A percentile compares a stretch with the other conserved stretches of the same genome.
Evolutionary conservation across 1,140 invertebrate species (phyloP).

Genomic region (Marisa cornuarietis): DNA sequence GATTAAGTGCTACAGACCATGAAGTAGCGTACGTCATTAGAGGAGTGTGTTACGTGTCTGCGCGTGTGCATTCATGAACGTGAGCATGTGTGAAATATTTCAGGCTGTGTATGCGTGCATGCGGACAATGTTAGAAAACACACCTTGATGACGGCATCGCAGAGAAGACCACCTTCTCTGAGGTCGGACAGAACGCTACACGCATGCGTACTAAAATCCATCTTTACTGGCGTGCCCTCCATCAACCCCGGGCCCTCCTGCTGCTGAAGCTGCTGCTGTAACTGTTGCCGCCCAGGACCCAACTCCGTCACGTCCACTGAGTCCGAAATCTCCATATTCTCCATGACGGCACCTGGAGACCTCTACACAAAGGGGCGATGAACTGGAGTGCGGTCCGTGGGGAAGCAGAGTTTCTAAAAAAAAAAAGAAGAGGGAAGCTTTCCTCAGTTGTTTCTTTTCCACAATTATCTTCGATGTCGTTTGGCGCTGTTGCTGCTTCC

Average conservation of each 20-base stretch:
- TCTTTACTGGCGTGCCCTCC: constrained; percentile 25
- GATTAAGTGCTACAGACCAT: too few relatives aligned
- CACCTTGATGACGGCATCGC: constrained; percentile 83
- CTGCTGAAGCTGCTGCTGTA: constrained; percentile 6
- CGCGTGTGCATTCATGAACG: not conserved
- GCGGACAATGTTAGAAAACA: constrained; percentile 68
- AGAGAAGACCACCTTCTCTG: constrained; percentile 78
- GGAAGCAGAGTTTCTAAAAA: not conserved
- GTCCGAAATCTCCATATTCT: constrained; percentile 9
- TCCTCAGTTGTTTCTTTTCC: not conserved
- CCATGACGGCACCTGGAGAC: not conserved
- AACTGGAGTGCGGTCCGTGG: not conserved
- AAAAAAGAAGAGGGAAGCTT: not conserved
- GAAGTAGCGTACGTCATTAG: not conserved
- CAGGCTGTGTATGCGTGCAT: not conserved
- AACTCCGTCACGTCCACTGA: constrained; percentile 8
- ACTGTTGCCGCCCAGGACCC: not conserved
- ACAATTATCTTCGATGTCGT: too few relatives aligned
- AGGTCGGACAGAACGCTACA: constrained; percentile 43
- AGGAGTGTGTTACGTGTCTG: not conserved
- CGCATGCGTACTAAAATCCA: constrained; percentile 38
- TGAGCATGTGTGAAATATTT: not conserved
- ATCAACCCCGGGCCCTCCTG: constrained; percentile 12
- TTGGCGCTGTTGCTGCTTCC: too few relatives aligned
- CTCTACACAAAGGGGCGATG: not conserved